Evolutionary conservation across 2,888 invertebrate genomes (phyloP), one percentile per base, ranked within the genome.

Genomic region (Lycocerus yunnanus): DNA sequence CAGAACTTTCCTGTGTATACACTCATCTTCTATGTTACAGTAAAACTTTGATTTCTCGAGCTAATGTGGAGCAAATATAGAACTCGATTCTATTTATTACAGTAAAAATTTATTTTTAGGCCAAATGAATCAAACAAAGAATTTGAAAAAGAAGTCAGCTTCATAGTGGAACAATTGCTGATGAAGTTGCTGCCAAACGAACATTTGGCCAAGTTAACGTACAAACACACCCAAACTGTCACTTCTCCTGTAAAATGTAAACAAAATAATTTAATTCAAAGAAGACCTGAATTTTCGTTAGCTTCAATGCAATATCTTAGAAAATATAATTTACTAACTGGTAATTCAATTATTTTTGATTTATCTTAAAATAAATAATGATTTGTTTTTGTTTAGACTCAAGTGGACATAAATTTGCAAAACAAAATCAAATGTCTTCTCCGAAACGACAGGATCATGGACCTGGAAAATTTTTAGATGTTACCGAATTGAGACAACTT

Each of bases 291-390:
- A 80, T 90, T 93, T 89, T 93, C 93, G 3, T 89, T 92, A 80
- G 92, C 92, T n/a, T 93, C 93, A 10, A 89, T 92, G 82, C 91
- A 92, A 81, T 93, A 93, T 84, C 90, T 93, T 89, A 91, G 92
- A 83, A 90, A 90, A 81, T 93, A 93, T 85, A 91, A 91, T 82
- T 84, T 93, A 15, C 60, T 82, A 24, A 69, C 43, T 60, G 76
- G 75, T 72, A 72, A 8, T 43, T 5, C 6, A n/a, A 43, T 5
- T 6, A 43, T 43, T 43, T 8, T n/a, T 1, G 11, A 67, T 15
- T 14, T 15, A 15, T 1, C 5, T 21, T 58, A n/a, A 58, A 65
- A 10, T 9, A 6, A 66, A 24, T 27, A 14, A 11, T 24, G 11
- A 21, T 66, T 15, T 15, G 24, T 18, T 20, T 20, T 6, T 61